These are phyloP conservation scores for Schlechtendalia chinensis DNA, from an alignment of 1,140 invertebrate species.

Conservation along the genomic window DNA sequence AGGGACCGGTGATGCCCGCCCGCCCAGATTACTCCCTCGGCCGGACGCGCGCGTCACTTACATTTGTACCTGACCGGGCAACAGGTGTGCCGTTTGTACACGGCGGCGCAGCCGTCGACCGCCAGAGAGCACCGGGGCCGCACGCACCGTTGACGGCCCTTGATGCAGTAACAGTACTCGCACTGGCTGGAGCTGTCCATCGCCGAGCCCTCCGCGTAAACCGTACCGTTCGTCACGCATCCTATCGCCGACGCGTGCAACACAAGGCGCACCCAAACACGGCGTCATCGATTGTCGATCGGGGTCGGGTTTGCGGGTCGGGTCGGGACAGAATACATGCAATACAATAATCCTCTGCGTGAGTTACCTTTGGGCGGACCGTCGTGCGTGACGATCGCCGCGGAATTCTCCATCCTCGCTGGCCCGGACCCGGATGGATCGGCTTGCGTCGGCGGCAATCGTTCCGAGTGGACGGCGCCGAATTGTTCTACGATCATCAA, in stretches of 20 bases:
- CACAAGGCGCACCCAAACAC: too few species aligned
- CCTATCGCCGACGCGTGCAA: too few species aligned
- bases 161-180: slow-evolving; percentile 85
- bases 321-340: too few species aligned
- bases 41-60: slow-evolving; percentile 53
- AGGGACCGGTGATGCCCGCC: too few species aligned
- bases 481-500: slow-evolving; percentile 24
- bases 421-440: slow-evolving; percentile 23
- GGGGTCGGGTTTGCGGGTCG: too few species aligned
- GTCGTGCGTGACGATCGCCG: slow-evolving; percentile 6
- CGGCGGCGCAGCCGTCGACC: slow-evolving; percentile 69
- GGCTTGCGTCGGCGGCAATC: background rate
- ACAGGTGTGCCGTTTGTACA: slow-evolving; percentile 71
- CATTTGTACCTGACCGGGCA: slow-evolving; percentile 84
- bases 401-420: slow-evolving; percentile 35
- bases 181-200: slow-evolving; percentile 75
- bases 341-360: too few species aligned
- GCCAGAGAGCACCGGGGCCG: slow-evolving; percentile 77
- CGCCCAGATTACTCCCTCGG: too few species aligned
- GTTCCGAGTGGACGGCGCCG: background rate
- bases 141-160: slow-evolving; percentile 73
- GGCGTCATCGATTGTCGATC: too few species aligned
- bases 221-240: slow-evolving; percentile 71
- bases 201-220: slow-evolving; percentile 79
- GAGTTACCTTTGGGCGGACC: slow-evolving; percentile 22